Conservation (phyloP, 1,140 invertebrate genomes). For the Muscidifurax raptorellus region DNA sequence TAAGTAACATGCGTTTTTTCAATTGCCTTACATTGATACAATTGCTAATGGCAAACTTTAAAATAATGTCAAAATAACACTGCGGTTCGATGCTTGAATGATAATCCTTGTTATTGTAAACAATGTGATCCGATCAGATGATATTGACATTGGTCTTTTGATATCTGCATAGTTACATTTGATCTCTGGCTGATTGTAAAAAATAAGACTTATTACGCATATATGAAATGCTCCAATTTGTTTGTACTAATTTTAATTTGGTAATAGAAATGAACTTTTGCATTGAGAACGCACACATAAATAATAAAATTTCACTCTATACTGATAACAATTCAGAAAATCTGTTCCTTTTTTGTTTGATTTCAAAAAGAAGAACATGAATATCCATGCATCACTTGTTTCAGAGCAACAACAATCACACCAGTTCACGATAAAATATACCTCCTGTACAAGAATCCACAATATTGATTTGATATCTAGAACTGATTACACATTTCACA, state of each 20-base stretch:
- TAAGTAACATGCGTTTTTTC: background rate
- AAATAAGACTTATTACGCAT: background rate
- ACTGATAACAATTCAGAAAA: background rate
- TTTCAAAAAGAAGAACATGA: background rate
- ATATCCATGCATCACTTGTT: background rate
- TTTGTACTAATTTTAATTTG: background rate
- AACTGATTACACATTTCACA: background rate
- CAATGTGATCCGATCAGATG: background rate
- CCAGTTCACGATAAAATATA: background rate
- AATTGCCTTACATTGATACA: background rate
- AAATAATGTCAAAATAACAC: no score
- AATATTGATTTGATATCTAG: background rate
- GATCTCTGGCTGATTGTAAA: background rate
- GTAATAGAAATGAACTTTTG: background rate
- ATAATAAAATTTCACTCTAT: background rate
- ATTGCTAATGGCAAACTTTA: background rate
- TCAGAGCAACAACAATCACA: background rate
- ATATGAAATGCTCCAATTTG: background rate
- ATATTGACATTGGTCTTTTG: background rate
- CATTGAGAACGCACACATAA: background rate
- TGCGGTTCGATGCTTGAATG: background rate
- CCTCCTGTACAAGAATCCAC: background rate
- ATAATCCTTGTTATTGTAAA: background rate
- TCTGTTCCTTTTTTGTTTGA: background rate
- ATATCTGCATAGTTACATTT: background rate